Evolutionary conservation across 2,797 vertebrate genomes (phyloP).

Genomic region (Poliocrania exsul): DNA sequence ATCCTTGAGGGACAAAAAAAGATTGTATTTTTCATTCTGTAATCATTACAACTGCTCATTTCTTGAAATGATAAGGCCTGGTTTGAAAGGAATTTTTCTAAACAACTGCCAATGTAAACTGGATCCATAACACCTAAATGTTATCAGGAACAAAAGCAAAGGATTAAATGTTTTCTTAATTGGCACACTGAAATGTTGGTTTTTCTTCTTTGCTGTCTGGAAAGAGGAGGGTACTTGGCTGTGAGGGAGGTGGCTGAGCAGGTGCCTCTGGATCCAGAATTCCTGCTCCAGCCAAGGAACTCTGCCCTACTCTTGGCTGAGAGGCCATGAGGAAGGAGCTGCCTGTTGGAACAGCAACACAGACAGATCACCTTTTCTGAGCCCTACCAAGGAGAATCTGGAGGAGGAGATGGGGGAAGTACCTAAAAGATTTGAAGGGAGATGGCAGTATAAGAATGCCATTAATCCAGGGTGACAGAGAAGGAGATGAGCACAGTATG

Average conservation of each 20-base stretch:
- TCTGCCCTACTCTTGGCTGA: rapidly evolving
- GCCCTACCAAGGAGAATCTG: not conserved
- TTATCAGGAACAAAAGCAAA: not conserved
- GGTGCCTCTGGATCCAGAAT: not conserved
- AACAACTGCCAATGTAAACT: not conserved
- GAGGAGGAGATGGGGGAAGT: not conserved
- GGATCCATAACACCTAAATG: not conserved
- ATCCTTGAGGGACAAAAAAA: not conserved
- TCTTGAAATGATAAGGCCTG: not conserved
- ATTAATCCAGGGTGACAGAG: not conserved
- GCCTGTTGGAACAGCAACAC: not conserved
- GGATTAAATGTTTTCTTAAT: not conserved
- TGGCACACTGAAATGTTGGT: not conserved
- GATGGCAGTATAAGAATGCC: not conserved
- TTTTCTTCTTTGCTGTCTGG: not conserved
- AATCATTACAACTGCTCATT: not conserved
- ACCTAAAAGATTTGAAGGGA: not conserved
- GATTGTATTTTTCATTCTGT: not conserved
- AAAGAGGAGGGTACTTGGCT: not conserved
- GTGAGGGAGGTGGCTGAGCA: not conserved
- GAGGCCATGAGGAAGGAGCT: not conserved
- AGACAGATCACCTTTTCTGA: not conserved
- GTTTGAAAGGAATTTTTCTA: not conserved
- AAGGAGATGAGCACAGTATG: not conserved
- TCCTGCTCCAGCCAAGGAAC: not conserved